These are phyloP conservation scores for Microctenopoma lineatum DNA, from an alignment of 2,797 vertebrate species.

Conservation along the genomic window DNA sequence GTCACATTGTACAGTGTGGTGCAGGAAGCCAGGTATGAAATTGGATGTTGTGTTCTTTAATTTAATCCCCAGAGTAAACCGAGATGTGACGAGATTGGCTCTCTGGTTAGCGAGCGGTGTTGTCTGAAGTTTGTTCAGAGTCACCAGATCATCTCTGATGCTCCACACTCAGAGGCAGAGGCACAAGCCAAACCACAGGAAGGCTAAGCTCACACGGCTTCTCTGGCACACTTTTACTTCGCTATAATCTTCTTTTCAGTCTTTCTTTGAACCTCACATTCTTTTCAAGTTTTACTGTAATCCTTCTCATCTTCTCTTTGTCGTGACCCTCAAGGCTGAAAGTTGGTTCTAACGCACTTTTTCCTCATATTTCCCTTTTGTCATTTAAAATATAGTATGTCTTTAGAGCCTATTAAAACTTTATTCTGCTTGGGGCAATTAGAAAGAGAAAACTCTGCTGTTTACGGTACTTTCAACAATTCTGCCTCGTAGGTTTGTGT, in stretches of 20 bases:
- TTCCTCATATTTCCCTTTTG: constrained; percentile 32
- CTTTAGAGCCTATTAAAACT: constrained; percentile 54
- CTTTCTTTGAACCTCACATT: constrained; percentile 34
- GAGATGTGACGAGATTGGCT: constrained; percentile 65
- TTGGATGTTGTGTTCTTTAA: constrained; percentile 82
- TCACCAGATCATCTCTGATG: constrained; percentile 42
- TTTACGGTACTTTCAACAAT: constrained; percentile 39
- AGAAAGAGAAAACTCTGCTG: constrained; percentile 38
- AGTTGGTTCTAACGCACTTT: constrained; percentile 19
- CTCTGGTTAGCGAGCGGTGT: constrained; percentile 48
- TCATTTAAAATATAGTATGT: constrained; percentile 37
- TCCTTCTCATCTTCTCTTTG: constrained; percentile 47
- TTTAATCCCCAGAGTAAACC: constrained; percentile 83
- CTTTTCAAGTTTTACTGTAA: constrained; percentile 62
- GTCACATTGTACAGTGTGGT: constrained; percentile 63
- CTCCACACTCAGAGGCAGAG: constrained; percentile 8
- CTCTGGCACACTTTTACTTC: constrained; percentile 40
- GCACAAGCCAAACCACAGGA: constrained; percentile 8
- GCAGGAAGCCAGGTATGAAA: constrained; percentile 84
- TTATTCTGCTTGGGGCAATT: constrained; percentile 45
- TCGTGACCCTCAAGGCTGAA: constrained; percentile 57
- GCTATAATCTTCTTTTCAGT: constrained; percentile 56
- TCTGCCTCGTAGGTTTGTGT: constrained; percentile 22
- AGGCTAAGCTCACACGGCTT: constrained; percentile 14
- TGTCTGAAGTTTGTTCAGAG: constrained; percentile 48